Base-by-base conservation (phyloP, 2,888 invertebrate genomes). In the Lasioglossum zephyrum region DNA sequence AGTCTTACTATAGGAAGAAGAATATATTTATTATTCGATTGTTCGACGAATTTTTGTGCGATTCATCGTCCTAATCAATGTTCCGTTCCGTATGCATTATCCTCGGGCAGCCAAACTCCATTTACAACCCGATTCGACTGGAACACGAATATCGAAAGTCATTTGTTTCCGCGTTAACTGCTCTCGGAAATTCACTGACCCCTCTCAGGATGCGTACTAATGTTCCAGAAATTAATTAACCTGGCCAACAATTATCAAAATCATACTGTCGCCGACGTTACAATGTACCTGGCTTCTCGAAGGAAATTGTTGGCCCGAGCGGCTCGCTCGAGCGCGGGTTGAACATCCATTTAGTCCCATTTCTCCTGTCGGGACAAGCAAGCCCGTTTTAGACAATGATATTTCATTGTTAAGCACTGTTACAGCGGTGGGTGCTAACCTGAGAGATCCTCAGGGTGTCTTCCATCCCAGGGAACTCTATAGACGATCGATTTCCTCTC, bases 401-500 rank as follows among this genome's bases (percentile, higher is more conserved):
- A 88, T 90, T 87, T 90, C 90, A 90, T 90, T 88, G 90, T 88
- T 88, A 88, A 86, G 77, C 84, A 73, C 88, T 66, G 85, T 90
- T 90, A 90, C 84, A 70, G 69, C 44, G 74, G 39, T 73, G 74
- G 85, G 77, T 82, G 87, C 84, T 84, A 88, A 87, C 88, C 81
- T 84, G 76, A 60, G 73, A 49, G 81, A 90, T 88, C 90, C 90
- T 90, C 73, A 41, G 84, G 85, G 84, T 82, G 81, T 82, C 73
- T 81, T 90, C 88, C 80, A 86, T 90, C 75, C 87, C 83, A 47
- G 73, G 81, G 82, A 87, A 84, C 87, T 87, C 81, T 73, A 79
- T 85, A 73, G 80, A 63, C 87, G 85, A 89, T 89, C 86, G 84
- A 89, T 89, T 86, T 74, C 76, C 86, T 77, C 81, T 76, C 74